Base-by-base conservation (phyloP, 2,113 vertebrate genomes). In the Corydoras sp. region DNA sequence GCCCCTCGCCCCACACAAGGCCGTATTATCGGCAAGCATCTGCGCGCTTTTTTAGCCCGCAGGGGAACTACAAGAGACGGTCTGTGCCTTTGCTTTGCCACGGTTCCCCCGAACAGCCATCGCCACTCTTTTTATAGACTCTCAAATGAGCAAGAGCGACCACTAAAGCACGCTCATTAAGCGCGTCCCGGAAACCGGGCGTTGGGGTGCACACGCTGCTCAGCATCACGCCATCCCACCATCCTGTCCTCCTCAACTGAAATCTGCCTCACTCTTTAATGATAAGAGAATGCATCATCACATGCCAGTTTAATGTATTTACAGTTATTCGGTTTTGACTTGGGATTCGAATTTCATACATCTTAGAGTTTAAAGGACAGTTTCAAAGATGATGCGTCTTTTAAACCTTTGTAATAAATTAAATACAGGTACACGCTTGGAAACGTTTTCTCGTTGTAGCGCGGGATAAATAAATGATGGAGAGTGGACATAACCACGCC, bases 81-180 rank as follows among this genome's bases (percentile, higher is more conserved):
- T 89, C 87, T 91, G 86, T 89, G 83, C 82, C 56, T 18, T 63
- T 65, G 67, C 71, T 71, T 75, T 74, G 66, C 43, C 74, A 68
- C 67, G 65, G 67, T 68, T 82, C 73, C 71, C 35, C 63, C 64
- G 63, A 65, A 68, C 67, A 76, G 68, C 81, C 77, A 81, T 81
- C 83, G 75, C 80, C 80, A 80, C 79, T 68, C 81, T 91, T 88
- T 91, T 89, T 90, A 89, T 90, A 90, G 88, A 86, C 86, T 82
- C 73, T 69, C 68, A 69, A 83, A 82, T 79, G 71, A 82, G 85
- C 80, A 82, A 73, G 84, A 83, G 67, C 83, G 84, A 82, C 85
- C 83, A 85, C 79, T 72, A 82, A 80, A 80, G 82, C 82, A 68
- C 85, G 83, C 86, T 87, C 86, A 88, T 88, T 85, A 87, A 86